Evolutionary conservation across 2,888 invertebrate species (phyloP).

Genomic region (Heliconius sara): DNA sequence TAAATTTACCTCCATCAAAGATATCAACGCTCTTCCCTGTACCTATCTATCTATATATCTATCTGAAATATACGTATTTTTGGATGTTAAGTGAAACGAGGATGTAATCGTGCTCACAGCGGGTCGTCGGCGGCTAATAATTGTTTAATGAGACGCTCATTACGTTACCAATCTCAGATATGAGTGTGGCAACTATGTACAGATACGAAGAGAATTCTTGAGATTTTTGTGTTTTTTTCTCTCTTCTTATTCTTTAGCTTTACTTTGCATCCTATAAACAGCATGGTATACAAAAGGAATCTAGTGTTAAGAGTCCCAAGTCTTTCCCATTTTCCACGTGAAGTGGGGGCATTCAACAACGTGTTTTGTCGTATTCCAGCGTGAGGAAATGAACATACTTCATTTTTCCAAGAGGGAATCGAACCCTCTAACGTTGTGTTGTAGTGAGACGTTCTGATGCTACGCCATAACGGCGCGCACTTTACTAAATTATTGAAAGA

Average conservation of each 20-base stretch:
- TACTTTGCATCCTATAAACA: background rate
- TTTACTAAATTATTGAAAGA: too few relatives aligned
- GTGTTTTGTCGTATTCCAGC: too few relatives aligned
- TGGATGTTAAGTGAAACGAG: conserved; percentile 52
- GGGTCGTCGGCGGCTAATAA: conserved; percentile 68
- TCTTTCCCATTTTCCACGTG: too few relatives aligned
- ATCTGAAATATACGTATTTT: background rate
- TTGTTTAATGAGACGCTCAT: conserved; percentile 70
- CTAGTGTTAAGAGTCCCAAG: too few relatives aligned
- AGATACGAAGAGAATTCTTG: conserved; percentile 7
- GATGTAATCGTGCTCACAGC: conserved; percentile 64
- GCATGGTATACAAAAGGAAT: too few relatives aligned
- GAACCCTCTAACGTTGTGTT: too few relatives aligned
- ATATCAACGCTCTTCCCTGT: conserved; percentile 1
- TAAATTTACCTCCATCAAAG: background rate
- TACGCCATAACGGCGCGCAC: too few relatives aligned
- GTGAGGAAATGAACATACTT: too few relatives aligned
- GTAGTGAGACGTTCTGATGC: too few relatives aligned
- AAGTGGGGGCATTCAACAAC: too few relatives aligned
- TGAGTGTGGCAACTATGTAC: conserved; percentile 35
- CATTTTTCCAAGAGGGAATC: too few relatives aligned
- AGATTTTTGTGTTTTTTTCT: background rate
- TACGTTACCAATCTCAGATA: conserved; percentile 38
- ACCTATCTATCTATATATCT: background rate
- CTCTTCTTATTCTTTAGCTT: too few relatives aligned